phyloP scores from a whole-genome alignment of 1,140 invertebrate species.

The Oscheius sp. region DNA sequence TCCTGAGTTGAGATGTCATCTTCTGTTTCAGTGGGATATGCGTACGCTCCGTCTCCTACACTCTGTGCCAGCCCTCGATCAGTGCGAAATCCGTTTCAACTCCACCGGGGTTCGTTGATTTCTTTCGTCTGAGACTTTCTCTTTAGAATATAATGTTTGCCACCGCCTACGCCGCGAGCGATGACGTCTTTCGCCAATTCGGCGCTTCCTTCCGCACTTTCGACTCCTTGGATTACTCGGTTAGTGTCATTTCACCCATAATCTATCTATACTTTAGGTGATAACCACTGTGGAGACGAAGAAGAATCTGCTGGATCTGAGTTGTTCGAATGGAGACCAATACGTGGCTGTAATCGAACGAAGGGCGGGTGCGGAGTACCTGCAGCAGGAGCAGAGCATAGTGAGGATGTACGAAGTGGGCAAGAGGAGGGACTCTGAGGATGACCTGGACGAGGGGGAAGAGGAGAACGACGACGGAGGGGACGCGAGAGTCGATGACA shows the following conservation, averaged over 20 bases:
- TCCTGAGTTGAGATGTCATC: background rate
- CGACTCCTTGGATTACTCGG: conserved; percentile 81
- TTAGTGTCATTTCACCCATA: conserved; percentile 1
- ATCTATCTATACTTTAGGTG: conserved; percentile 55
- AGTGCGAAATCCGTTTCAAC: conserved; percentile 71
- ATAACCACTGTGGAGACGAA: conserved; percentile 81
- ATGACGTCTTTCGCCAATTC: conserved; percentile 30
- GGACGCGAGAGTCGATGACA: background rate
- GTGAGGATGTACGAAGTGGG: conserved; percentile 12
- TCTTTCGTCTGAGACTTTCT: background rate
- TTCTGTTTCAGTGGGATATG: conserved; percentile 83
- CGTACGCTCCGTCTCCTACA: conserved; percentile 87
- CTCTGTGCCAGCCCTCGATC: conserved; percentile 85
- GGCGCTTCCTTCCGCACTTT: conserved; percentile 62
- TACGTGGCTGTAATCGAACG: conserved; percentile 67
- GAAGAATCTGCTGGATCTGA: conserved; percentile 66
- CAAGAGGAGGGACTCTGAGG: conserved; percentile 9
- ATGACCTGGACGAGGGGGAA: conserved; percentile 17
- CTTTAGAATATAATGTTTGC: conserved; percentile 45
- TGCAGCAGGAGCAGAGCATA: conserved; percentile 7
- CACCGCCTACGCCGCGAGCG: conserved; percentile 28
- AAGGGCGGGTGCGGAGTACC: background rate
- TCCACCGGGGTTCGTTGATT: conserved; percentile 60
- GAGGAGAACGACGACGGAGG: conserved; percentile 7
- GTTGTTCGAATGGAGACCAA: conserved; percentile 68